These are phyloP conservation scores for Eulacestoma nigropectus DNA, from an alignment of 2,113 vertebrate species.

Conservation along the genomic window DNA sequence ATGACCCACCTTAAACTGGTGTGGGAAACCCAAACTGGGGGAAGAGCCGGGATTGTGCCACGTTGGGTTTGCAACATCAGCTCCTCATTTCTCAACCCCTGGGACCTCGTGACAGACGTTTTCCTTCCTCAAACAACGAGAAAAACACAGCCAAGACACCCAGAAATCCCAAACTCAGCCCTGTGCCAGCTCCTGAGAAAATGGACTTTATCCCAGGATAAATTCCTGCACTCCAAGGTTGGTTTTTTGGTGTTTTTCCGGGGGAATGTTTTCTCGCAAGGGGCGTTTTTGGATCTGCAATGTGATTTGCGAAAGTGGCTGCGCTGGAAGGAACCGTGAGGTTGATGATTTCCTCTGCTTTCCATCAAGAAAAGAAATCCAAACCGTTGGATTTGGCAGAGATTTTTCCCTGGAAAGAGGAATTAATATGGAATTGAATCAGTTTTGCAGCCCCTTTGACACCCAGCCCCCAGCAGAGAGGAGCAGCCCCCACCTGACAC, in stretches of 20 bases:
- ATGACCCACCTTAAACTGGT: rapidly evolving
- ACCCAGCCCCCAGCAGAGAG: background rate
- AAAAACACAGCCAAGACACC: background rate
- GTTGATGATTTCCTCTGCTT: background rate
- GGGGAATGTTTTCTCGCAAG: background rate
- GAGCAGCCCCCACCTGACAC: background rate
- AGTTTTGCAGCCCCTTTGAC: background rate
- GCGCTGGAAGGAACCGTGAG: background rate
- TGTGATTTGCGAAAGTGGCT: background rate
- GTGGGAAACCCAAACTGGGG: background rate
- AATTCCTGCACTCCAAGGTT: background rate
- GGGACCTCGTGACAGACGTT: rapidly evolving
- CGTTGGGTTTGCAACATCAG: rapidly evolving
- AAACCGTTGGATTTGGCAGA: background rate
- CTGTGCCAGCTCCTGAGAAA: background rate
- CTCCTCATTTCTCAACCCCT: background rate
- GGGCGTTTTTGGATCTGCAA: background rate
- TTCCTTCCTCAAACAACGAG: background rate
- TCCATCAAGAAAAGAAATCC: background rate
- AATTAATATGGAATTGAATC: background rate
- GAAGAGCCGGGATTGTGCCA: rapidly evolving
- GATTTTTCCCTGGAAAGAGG: background rate
- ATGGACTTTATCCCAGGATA: background rate
- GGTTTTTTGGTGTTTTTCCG: background rate
- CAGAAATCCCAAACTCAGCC: background rate